Percentiles rank a stretch among this genome's conserved stretches.
These are phyloP conservation scores for Bellardia pandia DNA, from an alignment of 2,888 invertebrate species.

Conservation along the genomic window DNA sequence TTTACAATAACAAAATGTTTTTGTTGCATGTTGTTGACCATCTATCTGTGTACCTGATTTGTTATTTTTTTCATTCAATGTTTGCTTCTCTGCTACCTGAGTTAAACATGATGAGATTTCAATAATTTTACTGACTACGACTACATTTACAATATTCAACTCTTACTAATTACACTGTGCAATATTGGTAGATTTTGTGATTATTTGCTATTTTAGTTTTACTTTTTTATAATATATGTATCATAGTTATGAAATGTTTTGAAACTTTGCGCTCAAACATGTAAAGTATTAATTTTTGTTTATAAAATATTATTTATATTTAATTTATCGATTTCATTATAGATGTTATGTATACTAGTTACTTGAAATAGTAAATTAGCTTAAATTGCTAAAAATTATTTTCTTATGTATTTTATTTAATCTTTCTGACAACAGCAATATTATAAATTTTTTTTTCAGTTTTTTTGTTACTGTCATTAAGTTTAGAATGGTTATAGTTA, in stretches of 20 bases:
- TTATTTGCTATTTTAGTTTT: conserved; percentile 4
- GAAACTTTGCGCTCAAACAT: neutral
- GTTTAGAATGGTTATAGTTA: too few relatives aligned
- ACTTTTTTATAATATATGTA: neutral
- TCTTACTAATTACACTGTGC: conserved; percentile 15
- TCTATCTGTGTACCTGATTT: neutral
- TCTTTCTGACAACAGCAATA: too few relatives aligned
- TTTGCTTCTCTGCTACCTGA: neutral
- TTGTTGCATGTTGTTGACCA: conserved; percentile 31
- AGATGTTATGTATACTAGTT: too few relatives aligned
- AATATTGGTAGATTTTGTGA: conserved; percentile 7
- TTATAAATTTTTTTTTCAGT: too few relatives aligned
- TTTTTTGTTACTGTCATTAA: too few relatives aligned
- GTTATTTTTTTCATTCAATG: conserved; percentile 8
- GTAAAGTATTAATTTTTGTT: neutral
- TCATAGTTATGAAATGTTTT: neutral
- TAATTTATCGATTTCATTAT: too few relatives aligned
- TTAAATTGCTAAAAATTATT: too few relatives aligned
- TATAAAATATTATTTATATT: neutral
- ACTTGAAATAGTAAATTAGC: neutral
- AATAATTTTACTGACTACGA: neutral
- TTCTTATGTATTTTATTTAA: too few relatives aligned
- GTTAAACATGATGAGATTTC: conserved; percentile 21
- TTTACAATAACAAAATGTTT: conserved; percentile 27
- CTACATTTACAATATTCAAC: conserved; percentile 3